phyloP scores from a whole-genome alignment of 1,140 invertebrate species.

The Leptonema lineaticorne region DNA sequence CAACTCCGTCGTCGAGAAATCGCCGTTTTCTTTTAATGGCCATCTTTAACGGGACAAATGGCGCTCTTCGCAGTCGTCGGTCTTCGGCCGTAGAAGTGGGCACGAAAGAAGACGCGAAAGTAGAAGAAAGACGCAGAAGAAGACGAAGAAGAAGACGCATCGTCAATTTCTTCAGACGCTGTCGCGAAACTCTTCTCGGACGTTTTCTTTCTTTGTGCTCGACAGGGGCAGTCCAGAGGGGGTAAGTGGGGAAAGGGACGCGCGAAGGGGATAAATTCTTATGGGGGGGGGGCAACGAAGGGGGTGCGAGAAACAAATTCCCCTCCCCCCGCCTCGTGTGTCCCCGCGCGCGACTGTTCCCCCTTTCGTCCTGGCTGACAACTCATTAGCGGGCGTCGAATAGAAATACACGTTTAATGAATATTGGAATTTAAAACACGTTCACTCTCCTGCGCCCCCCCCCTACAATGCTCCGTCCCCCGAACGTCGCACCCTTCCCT shows the following conservation, averaged over 20 bases:
- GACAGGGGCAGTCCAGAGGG: no score
- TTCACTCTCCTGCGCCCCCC: conserved; percentile 33
- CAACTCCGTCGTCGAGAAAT: no score
- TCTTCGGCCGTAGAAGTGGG: background rate
- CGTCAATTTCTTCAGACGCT: conserved; percentile 6
- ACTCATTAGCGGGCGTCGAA: conserved; percentile 43
- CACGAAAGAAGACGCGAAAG: background rate
- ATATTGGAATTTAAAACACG: conserved; percentile 44
- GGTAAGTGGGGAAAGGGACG: no score
- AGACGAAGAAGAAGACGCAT: background rate
- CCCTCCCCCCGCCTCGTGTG: background rate
- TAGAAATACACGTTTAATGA: conserved; percentile 44
- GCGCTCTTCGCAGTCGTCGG: no score
- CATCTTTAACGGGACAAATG: no score
- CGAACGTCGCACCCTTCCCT: background rate
- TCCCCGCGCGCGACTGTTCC: conserved; percentile 4
- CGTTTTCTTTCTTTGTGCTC: conserved; percentile 15
- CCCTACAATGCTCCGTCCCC: conserved; percentile 18
- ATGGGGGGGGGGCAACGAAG: background rate
- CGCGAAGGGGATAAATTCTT: no score
- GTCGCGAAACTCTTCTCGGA: conserved; percentile 7
- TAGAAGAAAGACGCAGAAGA: no score
- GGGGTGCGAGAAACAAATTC: no score
- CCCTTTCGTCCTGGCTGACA: conserved; percentile 42
- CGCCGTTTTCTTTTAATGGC: no score